Conservation (phyloP, 2,113 vertebrate genomes). For the Bos javanicus region DNA sequence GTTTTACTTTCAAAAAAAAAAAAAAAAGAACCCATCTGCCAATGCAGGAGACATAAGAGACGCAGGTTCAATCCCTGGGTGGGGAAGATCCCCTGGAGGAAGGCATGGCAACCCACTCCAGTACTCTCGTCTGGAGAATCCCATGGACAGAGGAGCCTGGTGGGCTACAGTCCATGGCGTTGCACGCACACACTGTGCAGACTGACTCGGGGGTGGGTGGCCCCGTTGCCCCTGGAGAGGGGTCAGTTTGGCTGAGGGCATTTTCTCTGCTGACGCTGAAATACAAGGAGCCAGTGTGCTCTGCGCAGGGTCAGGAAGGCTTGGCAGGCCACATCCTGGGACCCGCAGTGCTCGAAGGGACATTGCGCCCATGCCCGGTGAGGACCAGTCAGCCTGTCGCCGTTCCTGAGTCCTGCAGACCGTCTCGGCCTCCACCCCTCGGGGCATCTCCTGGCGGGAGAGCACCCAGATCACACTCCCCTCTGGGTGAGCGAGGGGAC, state of each 20-base stretch:
- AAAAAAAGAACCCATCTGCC: background rate
- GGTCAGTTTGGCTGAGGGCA: fast-evolving
- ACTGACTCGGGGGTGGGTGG: fast-evolving
- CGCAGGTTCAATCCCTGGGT: background rate
- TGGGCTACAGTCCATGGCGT: fast-evolving
- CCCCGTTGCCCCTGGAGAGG: background rate
- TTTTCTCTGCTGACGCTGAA: fast-evolving
- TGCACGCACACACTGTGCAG: fast-evolving
- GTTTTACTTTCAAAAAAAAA: no score
- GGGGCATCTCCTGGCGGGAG: fast-evolving
- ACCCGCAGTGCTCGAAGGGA: fast-evolving
- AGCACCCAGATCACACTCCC: background rate
- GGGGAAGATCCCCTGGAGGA: no score
- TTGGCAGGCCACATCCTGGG: no score
- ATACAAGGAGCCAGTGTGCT: background rate
- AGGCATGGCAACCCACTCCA: background rate
- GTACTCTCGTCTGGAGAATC: background rate
- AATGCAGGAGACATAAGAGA: background rate
- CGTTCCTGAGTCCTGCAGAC: fast-evolving
- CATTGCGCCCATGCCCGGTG: fast-evolving
- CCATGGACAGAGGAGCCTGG: background rate
- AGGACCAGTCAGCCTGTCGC: fast-evolving
- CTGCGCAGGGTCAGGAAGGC: fast-evolving
- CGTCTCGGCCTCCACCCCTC: fast-evolving
- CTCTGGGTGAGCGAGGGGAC: background rate